Evolutionary conservation across 2,888 invertebrate species (phyloP), one percentile per base, ranked within the genome.

Genomic region (Gymnoscelis rufifasciata): DNA sequence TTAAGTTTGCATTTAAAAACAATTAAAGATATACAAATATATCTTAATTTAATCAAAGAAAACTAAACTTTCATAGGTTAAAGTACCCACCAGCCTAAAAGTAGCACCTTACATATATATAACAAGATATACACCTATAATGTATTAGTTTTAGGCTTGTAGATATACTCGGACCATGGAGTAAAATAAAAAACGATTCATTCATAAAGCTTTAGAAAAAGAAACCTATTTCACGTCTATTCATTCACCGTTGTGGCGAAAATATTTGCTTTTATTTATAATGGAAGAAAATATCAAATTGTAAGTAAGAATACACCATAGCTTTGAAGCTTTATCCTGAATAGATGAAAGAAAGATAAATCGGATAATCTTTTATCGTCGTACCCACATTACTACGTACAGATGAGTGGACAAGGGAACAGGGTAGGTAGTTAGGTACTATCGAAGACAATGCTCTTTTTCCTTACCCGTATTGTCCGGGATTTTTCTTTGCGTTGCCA

Each of bases 381-480:
- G 41, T 37, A 23, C 31, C 14, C 19, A 23, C 28, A 11, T 33
- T 30, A 30, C 38, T 24, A 24, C 29, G 19, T 43, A 42, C 43
- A 44, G 38, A 38, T 44, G 40, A 38, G 53, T 50, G 54, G 52
- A 57, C 51, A 43, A 47, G 41, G 27, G 43, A 49, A 51, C 43
- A 47, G 47, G 14, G 2, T 8, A 14, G 10, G 43, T 37, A 41
- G 48, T 42, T 38, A 43, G 36, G 31, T 46, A 50, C 38, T 41
- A 30, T 37, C 39, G 15, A 35, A 50, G 49, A 54, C 48, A 53
- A 51, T 51, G 43, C 51, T 29, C 33, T 36, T 55, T 52, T 45
- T 41, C 40, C 30, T 50, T 45, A 47, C 57, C 53, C 53, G 53
- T 47, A 55, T 55, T 54, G 53, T 53, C 43, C 41, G 31, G 29